A percentile compares a stretch with the other conserved stretches of the same genome.
phyloP scores from a whole-genome alignment of 1,140 invertebrate genomes.

The Rhagoletis zephyria region DNA sequence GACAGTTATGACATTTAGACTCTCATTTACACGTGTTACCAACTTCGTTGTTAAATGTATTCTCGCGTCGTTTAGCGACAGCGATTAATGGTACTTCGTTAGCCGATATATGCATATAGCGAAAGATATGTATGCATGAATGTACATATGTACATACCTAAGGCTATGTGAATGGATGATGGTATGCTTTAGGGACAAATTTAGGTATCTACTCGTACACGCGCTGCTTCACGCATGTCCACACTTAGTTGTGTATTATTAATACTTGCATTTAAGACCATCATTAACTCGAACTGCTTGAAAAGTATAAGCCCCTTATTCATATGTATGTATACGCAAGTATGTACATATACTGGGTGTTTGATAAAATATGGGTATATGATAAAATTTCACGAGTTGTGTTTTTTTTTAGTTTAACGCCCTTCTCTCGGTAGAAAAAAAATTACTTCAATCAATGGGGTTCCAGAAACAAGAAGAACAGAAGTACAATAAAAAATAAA shows the following conservation, averaged over 20 bases:
- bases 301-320: too few relatives aligned
- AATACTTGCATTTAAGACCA: slow-evolving; percentile 33
- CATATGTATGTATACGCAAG: too few relatives aligned
- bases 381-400: too few relatives aligned
- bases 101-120: not conserved
- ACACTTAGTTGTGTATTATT: slow-evolving; percentile 21
- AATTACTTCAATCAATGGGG: too few relatives aligned
- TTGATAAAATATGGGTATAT: too few relatives aligned
- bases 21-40: slow-evolving; percentile 49
- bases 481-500: too few relatives aligned
- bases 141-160: not conserved
- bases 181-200: not conserved
- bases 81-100: slow-evolving; percentile 42
- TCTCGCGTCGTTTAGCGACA: slow-evolving; percentile 20
- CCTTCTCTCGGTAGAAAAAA: too few relatives aligned
- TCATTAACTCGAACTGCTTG: not conserved
- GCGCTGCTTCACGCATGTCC: not conserved
- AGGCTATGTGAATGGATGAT: not conserved
- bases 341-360: too few relatives aligned
- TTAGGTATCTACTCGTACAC: not conserved
- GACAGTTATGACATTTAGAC: slow-evolving; percentile 46
- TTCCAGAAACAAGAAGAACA: too few relatives aligned
- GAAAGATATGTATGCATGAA: not conserved
- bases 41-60: slow-evolving; percentile 11
- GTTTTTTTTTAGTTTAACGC: too few relatives aligned